Percentiles rank a stretch among this genome's conserved stretches.
Conservation (phyloP, 1,140 invertebrate genomes). For the Calosoma granatense region DNA sequence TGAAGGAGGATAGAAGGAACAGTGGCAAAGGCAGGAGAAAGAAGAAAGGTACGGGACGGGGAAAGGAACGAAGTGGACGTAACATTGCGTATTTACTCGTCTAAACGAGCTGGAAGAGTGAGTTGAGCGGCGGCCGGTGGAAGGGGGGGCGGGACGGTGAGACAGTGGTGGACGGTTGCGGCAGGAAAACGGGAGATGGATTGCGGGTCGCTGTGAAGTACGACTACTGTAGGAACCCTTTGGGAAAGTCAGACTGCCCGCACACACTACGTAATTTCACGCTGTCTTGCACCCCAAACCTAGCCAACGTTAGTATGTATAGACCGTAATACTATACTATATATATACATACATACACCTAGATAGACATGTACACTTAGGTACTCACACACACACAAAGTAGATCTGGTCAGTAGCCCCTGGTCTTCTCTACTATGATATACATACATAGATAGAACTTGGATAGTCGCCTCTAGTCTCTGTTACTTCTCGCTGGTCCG, state of each 20-base stretch:
- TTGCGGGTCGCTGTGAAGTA: constrained; percentile 15
- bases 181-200: constrained; percentile 19
- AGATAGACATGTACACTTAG: no score
- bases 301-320: constrained; percentile 12
- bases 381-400: no score
- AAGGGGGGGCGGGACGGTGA: not conserved
- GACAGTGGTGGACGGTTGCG: constrained; percentile 3
- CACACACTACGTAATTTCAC: constrained; percentile 21
- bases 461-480: not conserved
- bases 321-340: no score
- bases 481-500: not conserved
- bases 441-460: not conserved
- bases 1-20: no score
- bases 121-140: not conserved
- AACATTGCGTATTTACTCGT: not conserved
- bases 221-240: constrained; percentile 15
- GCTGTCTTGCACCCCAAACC: constrained; percentile 19
- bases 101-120: not conserved
- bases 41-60: no score
- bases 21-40: no score
- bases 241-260: not conserved
- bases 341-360: no score
- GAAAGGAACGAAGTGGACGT: not conserved
- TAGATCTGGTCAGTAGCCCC: no score
- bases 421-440: no score